Base-by-base conservation (phyloP, 2,113 vertebrate species). In the Microcebus ravelobensis region DNA sequence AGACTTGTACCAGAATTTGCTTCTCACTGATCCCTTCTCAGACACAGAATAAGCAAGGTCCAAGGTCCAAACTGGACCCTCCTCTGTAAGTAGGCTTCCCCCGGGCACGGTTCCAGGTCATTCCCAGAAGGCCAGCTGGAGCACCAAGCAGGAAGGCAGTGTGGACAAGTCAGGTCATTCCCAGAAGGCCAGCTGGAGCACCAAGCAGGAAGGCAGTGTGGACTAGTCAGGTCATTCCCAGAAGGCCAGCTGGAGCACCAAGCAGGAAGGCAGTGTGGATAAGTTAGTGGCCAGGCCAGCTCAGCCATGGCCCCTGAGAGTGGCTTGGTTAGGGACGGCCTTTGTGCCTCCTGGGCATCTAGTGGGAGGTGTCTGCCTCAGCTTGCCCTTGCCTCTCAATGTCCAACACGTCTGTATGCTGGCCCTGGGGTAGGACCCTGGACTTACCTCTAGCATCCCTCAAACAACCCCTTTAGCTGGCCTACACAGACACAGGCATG, bases 31-130 rank as follows among this genome's bases (percentile, higher is more conserved):
- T 57, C 52, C 13, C 77, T 94, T 97, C 76, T 96, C 52, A 85
- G 71, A 42, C 55, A 31, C 71, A 95, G 48, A 87, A 87, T 93
- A 95, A 94, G 65, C 27, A 88, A 89, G 77, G 8, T 77, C 77
- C 14, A 1, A 61, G n/a, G 52, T 55, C 17, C 52, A 55, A 90
- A n/a, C 39, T 48, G 23, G 52, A 68, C 15, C 39, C 8, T 42
- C 61, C 61, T 42, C n/a, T 65, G 36, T 31, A 87, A 87, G 25
- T 59, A 59, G 84, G 27, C 27, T 52, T 88, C 27, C 29, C 29
- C 27, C 77, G 61, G 45, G 70, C 36, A 48, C 1, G 55, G 68
- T 31, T 63, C 36, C 21, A 42, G 42, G 42, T 42, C 42, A 42
- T 42, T 42, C 42, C 42, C 42, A 42, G 42, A 42, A 42, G 42